Evolutionary conservation across 2,113 vertebrate genomes (phyloP), one percentile per base, ranked within the genome.

Genomic region (Ageneiosus marmoratus): DNA sequence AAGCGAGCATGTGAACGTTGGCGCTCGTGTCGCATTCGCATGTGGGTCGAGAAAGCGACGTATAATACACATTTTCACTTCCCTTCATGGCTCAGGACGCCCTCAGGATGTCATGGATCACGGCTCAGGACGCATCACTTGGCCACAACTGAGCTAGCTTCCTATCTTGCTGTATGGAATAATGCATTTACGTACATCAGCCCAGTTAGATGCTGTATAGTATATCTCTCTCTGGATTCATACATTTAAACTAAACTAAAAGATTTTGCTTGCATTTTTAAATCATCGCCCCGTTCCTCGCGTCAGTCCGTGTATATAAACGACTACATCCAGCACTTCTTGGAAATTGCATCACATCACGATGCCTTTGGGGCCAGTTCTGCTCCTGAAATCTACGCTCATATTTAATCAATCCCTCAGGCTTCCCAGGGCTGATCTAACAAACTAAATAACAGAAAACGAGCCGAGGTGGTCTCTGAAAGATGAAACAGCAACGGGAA

Each of bases 331-430:
- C 69, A 72, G 24, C 41, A 46, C 24, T 24, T 72, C 41, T 73
- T 73, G 29, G 50, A 76, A 76, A 76, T 76, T 76, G 50, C 73
- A 76, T 76, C 72, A 51, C 27, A 20, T 74, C 46, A 24, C 48
- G 22, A 7, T 55, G 73, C 73, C 50, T 55, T 22, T 22, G 51
- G 73, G 73, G 29, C 50, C n/a, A 76, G 73, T 24, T 76, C 29
- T 37, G 48, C 50, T 75, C 16, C 10, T 22, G 18, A 75, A 55
- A 53, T 18, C 73, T 32, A 75, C 46, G 51, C 16, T 20, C 50
- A 11, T 75, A 29, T 37, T 76, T 37, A 76, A 50, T 55, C 50
- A 4, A 37, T 24, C 50, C 73, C 51, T 55, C 20, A 24, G 50
- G 50, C 50, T 76, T 53, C 73, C 50, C 1, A 13, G 13, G 27